phyloP scores from a whole-genome alignment of 2,113 vertebrate genomes.

The Erythrocebus patas region DNA sequence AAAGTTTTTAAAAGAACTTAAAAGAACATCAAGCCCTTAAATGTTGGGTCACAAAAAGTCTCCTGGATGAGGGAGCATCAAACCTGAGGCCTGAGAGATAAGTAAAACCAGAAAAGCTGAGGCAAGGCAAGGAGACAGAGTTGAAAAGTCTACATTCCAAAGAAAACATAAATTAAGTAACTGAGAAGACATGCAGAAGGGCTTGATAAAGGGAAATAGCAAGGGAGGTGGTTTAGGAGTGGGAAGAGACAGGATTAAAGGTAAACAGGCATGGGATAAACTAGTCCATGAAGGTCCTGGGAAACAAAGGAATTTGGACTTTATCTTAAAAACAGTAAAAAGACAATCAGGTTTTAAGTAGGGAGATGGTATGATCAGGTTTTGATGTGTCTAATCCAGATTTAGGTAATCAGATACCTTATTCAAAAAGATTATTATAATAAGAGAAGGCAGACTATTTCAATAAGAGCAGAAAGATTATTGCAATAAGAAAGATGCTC shows the following conservation, averaged over 20 bases:
- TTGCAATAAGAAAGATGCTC: background rate
- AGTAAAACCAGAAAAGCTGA: background rate
- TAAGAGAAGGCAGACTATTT: background rate
- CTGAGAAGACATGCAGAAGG: background rate
- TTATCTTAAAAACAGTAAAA: background rate
- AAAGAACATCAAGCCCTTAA: background rate
- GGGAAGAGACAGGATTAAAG: background rate
- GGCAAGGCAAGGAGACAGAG: background rate
- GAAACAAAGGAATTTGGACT: background rate
- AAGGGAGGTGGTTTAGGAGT: background rate
- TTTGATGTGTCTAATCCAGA: background rate
- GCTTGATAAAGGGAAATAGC: background rate
- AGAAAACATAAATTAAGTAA: background rate
- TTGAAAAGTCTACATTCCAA: background rate
- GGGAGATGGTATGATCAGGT: background rate
- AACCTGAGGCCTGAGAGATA: background rate
- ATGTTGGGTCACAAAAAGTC: background rate
- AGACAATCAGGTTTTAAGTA: background rate
- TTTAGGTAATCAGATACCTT: background rate
- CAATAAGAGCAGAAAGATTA: background rate
- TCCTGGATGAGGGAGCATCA: background rate
- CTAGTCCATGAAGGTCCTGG: background rate
- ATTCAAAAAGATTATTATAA: background rate
- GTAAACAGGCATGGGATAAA: background rate
- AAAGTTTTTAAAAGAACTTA: background rate